Percentiles rank a stretch among this genome's conserved stretches.
These are phyloP conservation scores for Thalassarche chlororhynchos DNA, from an alignment of 2,113 vertebrate genomes.

Conservation along the genomic window DNA sequence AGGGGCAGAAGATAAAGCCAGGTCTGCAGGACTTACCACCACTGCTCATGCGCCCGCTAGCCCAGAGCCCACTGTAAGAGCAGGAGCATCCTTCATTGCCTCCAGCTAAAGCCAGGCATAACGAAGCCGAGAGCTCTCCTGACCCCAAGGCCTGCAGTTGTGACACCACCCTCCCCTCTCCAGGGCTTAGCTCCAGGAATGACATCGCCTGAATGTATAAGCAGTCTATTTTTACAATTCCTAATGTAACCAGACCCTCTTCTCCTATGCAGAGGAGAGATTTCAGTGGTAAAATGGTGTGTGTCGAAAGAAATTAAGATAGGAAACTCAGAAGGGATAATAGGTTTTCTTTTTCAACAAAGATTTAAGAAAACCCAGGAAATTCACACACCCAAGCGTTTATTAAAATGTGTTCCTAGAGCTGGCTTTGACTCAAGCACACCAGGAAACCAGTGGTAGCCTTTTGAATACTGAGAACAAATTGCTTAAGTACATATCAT, in stretches of 20 bases:
- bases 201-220: not conserved
- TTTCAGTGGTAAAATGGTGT: not conserved
- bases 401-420: not conserved
- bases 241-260: not conserved
- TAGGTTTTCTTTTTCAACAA: not conserved
- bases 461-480: constrained; percentile 17
- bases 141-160: not conserved
- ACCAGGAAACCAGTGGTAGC: not conserved
- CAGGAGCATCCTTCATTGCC: accelerated
- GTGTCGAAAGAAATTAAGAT: not conserved
- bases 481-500: not conserved
- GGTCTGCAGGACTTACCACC: not conserved
- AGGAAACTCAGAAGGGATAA: not conserved
- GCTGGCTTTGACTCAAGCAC: not conserved
- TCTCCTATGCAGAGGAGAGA: not conserved
- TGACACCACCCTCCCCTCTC: not conserved
- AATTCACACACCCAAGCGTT: constrained; percentile 12
- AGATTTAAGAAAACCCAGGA: not conserved
- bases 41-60: not conserved
- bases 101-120: not conserved
- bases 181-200: not conserved
- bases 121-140: not conserved
- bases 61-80: not conserved
- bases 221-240: not conserved
- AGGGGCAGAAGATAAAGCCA: not conserved